phyloP scores from a whole-genome alignment of 2,113 vertebrate species.

The Verasper variegatus region DNA sequence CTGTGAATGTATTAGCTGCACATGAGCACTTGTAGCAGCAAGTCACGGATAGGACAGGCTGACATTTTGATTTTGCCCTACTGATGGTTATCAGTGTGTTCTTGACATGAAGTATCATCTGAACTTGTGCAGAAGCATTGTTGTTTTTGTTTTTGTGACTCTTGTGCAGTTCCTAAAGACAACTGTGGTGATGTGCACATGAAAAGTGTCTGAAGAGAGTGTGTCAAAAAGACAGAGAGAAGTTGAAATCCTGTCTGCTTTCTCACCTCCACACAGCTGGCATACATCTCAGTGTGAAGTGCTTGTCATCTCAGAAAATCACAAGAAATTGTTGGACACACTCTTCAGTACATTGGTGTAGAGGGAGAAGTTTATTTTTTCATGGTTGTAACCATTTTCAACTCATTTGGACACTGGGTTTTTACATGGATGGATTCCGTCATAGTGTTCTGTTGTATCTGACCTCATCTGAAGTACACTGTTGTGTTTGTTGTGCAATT shows the following conservation, averaged over 20 bases:
- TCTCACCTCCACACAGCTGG: background rate
- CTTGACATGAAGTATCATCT: background rate
- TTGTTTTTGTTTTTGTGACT: background rate
- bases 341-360: background rate
- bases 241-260: background rate
- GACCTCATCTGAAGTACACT: background rate
- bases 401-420: background rate
- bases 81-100: background rate
- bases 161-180: background rate
- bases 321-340: background rate
- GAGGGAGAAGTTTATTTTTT: background rate
- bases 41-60: background rate
- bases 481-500: constrained; percentile 19
- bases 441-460: background rate
- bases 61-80: background rate
- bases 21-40: background rate
- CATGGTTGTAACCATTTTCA: background rate
- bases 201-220: background rate
- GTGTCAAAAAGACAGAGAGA: no score
- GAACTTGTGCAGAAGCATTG: background rate
- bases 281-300: no score
- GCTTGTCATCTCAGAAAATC: background rate
- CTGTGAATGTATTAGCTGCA: background rate
- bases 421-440: background rate
- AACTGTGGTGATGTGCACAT: background rate